phyloP scores from a whole-genome alignment of 2,888 invertebrate genomes.

The Thereva unica region DNA sequence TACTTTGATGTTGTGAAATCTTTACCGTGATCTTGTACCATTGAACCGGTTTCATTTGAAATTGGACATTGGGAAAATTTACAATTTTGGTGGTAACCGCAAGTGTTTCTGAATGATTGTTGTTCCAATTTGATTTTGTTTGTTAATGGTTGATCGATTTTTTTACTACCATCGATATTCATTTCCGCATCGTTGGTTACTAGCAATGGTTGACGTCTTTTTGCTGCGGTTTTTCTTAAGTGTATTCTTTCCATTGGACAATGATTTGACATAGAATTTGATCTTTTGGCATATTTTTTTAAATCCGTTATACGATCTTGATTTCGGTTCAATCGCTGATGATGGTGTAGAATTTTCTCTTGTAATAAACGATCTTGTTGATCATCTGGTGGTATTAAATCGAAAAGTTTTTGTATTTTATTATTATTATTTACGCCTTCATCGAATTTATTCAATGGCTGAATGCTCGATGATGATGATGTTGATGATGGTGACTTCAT shows the following conservation, averaged over 20 bases:
- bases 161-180: constrained; percentile 34
- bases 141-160: constrained; percentile 31
- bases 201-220: constrained; percentile 50
- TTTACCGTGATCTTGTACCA: no score
- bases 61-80: constrained; percentile 49
- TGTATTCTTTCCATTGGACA: constrained; percentile 49
- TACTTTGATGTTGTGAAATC: no score
- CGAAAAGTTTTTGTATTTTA: constrained; percentile 20
- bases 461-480: not conserved
- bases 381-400: constrained; percentile 4
- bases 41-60: constrained; percentile 39
- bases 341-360: not conserved
- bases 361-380: not conserved
- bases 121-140: constrained; percentile 28
- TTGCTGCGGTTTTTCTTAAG: constrained; percentile 11
- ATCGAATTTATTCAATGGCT: not conserved
- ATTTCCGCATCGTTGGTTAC: constrained; percentile 50
- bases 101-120: constrained; percentile 44
- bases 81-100: constrained; percentile 52
- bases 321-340: not conserved
- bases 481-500: not conserved
- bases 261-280: constrained; percentile 48
- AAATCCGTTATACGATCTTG: not conserved
- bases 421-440: constrained; percentile 12
- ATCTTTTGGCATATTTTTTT: constrained; percentile 26